phyloP scores from a whole-genome alignment of 2,888 invertebrate species.

The Carpatolechia fugitivella region DNA sequence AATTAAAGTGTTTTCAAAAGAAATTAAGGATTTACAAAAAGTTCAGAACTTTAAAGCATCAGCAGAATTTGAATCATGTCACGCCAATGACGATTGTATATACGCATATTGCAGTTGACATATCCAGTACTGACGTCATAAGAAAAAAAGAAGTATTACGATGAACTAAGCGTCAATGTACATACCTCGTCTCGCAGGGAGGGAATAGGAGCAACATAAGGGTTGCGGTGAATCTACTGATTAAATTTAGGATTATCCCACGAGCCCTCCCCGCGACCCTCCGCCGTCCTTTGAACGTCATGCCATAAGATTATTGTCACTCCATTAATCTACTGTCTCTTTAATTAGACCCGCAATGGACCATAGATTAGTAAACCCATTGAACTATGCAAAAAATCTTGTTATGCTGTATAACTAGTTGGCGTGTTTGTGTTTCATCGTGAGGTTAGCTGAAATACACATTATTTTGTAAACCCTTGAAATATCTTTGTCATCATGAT shows the following conservation, averaged over 20 bases:
- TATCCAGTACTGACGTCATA: too few relatives aligned
- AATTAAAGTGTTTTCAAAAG: too few relatives aligned
- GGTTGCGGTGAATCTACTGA: slow-evolving; percentile 56
- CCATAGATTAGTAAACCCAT: neutral
- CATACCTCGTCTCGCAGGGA: too few relatives aligned
- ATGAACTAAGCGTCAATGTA: too few relatives aligned
- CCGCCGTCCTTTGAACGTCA: slow-evolving; percentile 32
- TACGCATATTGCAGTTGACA: too few relatives aligned
- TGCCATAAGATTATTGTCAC: slow-evolving; percentile 74
- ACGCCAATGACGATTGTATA: too few relatives aligned
- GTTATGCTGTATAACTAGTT: neutral
- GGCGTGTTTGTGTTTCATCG: neutral
- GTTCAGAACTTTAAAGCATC: too few relatives aligned
- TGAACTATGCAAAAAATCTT: neutral
- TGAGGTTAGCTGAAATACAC: neutral
- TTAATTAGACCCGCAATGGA: slow-evolving; percentile 51
- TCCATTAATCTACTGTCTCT: slow-evolving; percentile 66
- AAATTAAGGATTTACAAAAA: too few relatives aligned
- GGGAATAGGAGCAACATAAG: slow-evolving; percentile 25
- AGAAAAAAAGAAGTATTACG: too few relatives aligned
- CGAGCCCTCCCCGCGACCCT: slow-evolving; percentile 31
- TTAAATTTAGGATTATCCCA: slow-evolving; percentile 72
- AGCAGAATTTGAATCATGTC: too few relatives aligned
- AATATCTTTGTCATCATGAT: too few relatives aligned
- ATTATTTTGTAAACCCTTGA: too few relatives aligned